Base-by-base conservation (phyloP, 2,888 invertebrate genomes). In the Tetanocera ferruginea region DNA sequence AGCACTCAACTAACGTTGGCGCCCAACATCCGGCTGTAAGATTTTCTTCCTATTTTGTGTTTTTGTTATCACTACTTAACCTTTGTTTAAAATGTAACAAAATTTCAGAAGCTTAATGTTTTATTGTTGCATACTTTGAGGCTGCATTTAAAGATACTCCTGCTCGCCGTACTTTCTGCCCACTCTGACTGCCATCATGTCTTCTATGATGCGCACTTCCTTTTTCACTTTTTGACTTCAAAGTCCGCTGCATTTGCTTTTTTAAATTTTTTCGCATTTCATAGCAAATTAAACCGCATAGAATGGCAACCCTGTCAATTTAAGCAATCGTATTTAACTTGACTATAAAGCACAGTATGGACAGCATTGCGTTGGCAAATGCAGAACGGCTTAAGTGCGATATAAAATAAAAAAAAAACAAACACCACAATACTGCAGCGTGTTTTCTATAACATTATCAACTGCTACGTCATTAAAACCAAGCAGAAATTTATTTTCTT, bases 171-270 rank as follows among this genome's bases (percentile, higher is more conserved):
- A n/a, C 1, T 9, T 9, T 0, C 34, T 52, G 5, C n/a, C 51
- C 28, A 23, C 5, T 52, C 57, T 49, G 37, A 2, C 3, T 23
- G 28, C 31, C 31, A n/a, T 67, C 60, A 4, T 55, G 34, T 64
- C 72, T 71, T 31, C n/a, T 71, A 52, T 77, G 77, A 77, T 62
- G 72, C 72, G 71, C 62, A 76, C 71, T 71, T 76, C 64, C 76
- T 71, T 76, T 76, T 71, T 52, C 71, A 55, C 71, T 60, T 64
- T 62, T 76, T 71, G 71, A 71, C 76, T 62, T 71, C 52, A 62
- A 64, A 76, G 76, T 67, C 57, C 37, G 23, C 57, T 37, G 37
- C 72, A 31, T 55, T 14, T 57, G 52, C 1, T 57, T 25, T 37
- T 34, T 17, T n/a, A 2, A 60, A 60, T 31, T 51, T 28, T 28